Evolutionary conservation across 2,113 vertebrate species (phyloP).

Genomic region (Lycaon pictus): DNA sequence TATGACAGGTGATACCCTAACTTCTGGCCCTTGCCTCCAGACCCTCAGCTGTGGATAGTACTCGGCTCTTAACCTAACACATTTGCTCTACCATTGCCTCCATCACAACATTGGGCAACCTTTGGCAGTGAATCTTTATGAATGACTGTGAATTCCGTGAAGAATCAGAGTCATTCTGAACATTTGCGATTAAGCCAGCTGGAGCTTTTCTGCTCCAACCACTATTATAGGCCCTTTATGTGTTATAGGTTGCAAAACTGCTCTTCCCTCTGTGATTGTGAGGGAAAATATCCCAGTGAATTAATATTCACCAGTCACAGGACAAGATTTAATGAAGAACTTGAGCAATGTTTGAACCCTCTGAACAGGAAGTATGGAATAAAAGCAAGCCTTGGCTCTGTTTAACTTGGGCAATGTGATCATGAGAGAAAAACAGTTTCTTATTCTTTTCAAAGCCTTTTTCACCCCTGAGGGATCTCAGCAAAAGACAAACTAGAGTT

Average conservation of each 20-base stretch:
- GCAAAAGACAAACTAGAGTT: constrained; percentile 35
- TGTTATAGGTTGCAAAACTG: not conserved
- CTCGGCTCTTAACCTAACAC: not conserved
- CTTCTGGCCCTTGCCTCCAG: not conserved
- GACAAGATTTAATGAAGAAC: not conserved
- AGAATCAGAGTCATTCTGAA: constrained; percentile 43
- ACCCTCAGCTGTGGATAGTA: not conserved
- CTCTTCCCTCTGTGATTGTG: not conserved
- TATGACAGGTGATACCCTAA: not conserved
- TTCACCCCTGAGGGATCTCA: not conserved
- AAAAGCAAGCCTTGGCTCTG: not conserved
- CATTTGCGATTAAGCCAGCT: not conserved
- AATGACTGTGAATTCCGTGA: constrained; percentile 1
- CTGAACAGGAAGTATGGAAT: not conserved
- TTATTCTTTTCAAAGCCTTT: not conserved
- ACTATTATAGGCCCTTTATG: not conserved
- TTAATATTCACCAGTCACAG: not conserved
- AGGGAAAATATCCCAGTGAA: constrained; percentile 7
- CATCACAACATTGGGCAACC: not conserved
- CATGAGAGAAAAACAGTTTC: constrained; percentile 22
- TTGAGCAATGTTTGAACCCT: not conserved
- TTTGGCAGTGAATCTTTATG: not conserved
- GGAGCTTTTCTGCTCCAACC: not conserved
- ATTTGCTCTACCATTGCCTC: not conserved
- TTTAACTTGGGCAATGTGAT: not conserved